Conservation (phyloP, 2,797 vertebrate genomes). For the Acrocephalus scirpaceus region DNA sequence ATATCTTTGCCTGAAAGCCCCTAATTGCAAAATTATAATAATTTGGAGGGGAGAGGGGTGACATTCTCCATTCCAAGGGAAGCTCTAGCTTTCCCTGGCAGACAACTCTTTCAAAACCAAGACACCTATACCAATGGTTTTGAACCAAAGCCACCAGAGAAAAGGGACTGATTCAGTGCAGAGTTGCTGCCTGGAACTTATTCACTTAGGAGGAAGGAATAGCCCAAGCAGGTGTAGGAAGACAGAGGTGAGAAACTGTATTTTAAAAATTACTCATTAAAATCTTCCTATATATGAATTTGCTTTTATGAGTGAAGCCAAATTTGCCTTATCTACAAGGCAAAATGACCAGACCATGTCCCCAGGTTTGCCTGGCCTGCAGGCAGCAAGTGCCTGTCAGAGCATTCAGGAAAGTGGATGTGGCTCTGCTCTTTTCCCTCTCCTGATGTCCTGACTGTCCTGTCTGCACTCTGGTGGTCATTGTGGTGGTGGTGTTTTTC, state of each 20-base stretch:
- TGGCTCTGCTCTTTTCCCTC: not conserved
- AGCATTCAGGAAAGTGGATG: not conserved
- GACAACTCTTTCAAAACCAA: too few relatives aligned
- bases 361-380: not conserved
- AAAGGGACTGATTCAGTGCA: rapidly evolving
- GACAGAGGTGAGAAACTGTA: not conserved
- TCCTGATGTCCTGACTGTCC: not conserved
- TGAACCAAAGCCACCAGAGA: not conserved
- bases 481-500: not conserved
- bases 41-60: too few relatives aligned
- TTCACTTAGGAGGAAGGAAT: not conserved
- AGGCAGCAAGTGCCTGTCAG: rapidly evolving
- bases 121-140: not conserved
- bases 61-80: too few relatives aligned
- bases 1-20: too few relatives aligned
- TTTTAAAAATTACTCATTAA: not conserved
- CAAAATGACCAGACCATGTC: not conserved
- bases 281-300: not conserved
- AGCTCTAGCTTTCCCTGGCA: too few relatives aligned
- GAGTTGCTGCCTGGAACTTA: not conserved
- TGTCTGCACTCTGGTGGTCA: not conserved
- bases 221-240: not conserved
- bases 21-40: too few relatives aligned
- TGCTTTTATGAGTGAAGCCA: not conserved
- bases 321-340: not conserved